phyloP scores from a whole-genome alignment of 2,888 invertebrate genomes.

The Drosophila yooni region DNA sequence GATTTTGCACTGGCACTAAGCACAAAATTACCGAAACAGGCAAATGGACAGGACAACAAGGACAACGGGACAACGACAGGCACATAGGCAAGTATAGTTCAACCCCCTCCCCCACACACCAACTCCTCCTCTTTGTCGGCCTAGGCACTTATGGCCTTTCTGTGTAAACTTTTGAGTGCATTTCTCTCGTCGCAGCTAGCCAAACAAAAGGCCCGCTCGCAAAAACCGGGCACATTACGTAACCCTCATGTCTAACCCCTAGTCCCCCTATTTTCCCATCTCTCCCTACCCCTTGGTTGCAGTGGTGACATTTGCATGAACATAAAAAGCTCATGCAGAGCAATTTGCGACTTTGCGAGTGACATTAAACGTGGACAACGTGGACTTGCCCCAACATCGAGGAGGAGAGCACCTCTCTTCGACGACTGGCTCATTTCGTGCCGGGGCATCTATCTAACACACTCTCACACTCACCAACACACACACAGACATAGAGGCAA shows the following conservation, averaged over 20 bases:
- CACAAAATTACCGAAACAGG: constrained; percentile 75
- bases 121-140: constrained; percentile 7
- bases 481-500: constrained; percentile 2
- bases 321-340: constrained; percentile 83
- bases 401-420: constrained; percentile 32
- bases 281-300: constrained; percentile 53
- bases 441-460: constrained; percentile 38
- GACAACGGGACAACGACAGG: constrained; percentile 10
- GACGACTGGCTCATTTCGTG: constrained; percentile 55
- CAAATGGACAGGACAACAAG: constrained; percentile 65
- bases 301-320: constrained; percentile 79
- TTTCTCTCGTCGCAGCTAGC: constrained; percentile 71
- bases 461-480: not conserved
- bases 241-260: constrained; percentile 3
- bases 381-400: constrained; percentile 9
- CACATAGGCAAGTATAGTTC: constrained; percentile 5
- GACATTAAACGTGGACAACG: constrained; percentile 80
- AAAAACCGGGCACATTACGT: constrained; percentile 64
- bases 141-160: constrained; percentile 75
- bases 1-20: constrained; percentile 71
- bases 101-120: not conserved
- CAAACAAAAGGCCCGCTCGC: constrained; percentile 72
- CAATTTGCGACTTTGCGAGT: constrained; percentile 82
- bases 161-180: constrained; percentile 80
- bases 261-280: not conserved